phyloP scores from a whole-genome alignment of 2,888 invertebrate genomes.

The Bibio marci region DNA sequence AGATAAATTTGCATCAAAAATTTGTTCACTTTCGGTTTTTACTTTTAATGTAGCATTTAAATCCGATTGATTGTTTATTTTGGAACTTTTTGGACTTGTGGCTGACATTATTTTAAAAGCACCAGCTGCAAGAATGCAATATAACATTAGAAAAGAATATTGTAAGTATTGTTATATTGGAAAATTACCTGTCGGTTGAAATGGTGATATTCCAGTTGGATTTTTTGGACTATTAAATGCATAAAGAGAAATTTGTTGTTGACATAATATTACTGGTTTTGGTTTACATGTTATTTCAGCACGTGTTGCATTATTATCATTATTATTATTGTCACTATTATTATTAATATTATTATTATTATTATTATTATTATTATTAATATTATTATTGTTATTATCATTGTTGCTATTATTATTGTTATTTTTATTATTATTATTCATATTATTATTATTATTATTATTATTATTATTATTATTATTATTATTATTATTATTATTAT shows the following conservation, averaged over 20 bases:
- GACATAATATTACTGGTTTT: slow-evolving; percentile 51
- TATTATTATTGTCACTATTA: not conserved
- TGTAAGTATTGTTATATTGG: not conserved
- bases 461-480: not conserved
- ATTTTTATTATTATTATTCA: too few species aligned
- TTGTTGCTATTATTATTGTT: slow-evolving; percentile 5
- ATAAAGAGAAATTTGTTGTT: slow-evolving; percentile 29
- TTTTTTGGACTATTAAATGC: slow-evolving; percentile 55
- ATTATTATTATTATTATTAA: not conserved
- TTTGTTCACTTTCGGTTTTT: slow-evolving; percentile 9
- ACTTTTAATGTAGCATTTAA: slow-evolving; percentile 3
- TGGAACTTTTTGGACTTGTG: slow-evolving; percentile 34
- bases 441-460: too few species aligned
- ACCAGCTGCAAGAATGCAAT: slow-evolving; percentile 38
- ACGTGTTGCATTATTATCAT: not conserved
- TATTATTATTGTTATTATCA: not conserved
- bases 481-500: not conserved
- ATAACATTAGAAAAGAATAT: not conserved
- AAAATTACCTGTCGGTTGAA: slow-evolving; percentile 58
- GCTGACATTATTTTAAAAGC: slow-evolving; percentile 81
- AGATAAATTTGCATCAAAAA: not conserved
- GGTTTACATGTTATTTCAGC: slow-evolving; percentile 67
- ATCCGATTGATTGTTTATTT: slow-evolving; percentile 10
- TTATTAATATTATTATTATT: slow-evolving; percentile 5
- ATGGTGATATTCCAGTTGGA: slow-evolving; percentile 69